Base-by-base conservation (phyloP, 2,797 vertebrate species). In the Enteromius anoplus region DNA sequence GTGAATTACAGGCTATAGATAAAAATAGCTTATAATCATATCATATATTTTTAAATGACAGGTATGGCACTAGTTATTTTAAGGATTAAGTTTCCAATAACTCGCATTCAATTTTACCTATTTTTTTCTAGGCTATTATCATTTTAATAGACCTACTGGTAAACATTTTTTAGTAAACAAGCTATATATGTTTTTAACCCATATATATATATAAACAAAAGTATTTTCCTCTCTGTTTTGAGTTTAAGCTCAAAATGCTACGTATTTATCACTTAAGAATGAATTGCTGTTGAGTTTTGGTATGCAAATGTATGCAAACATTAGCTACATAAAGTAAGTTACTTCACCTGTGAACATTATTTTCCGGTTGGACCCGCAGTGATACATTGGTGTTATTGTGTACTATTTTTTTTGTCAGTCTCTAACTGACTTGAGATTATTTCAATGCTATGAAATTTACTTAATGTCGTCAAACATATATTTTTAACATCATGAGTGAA, bases 281-380 rank as follows among this genome's bases (percentile, higher is more conserved):
- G n/a, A 62, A 29, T 45, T 23, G 7, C 14, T 45, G 7, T 62
- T 29, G 23, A 45, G 37, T 17, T 62, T 76, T 15, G 14, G 37
- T 26, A 62, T 76, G 75, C 53, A 60, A 40, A 75, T 58, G 2
- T 42, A 23, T 17, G 14, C 55, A 47, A 64, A 64, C 62, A 17
- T 12, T 42, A 26, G 23, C 58, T 26, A 60, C 53, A 60, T 34
- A 51, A 72, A 72, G 17, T 72, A 3, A 76, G 55, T 26, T 40
- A 76, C n/a, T 60, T 75, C 8, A 58, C 51, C 26, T 40, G 19
- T 75, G 26, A 75, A 60, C 32, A 60, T 73, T 21, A 49, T n/a
- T 37, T 53, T 75, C 29, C 49, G 51, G 26, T 19, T 51, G 26
- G 19, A 37, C 17, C 5, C 53, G 42, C 34, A 42, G n/a, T 45